Conservation (phyloP, 2,888 invertebrate species). For the Ormyrus thymus region DNA sequence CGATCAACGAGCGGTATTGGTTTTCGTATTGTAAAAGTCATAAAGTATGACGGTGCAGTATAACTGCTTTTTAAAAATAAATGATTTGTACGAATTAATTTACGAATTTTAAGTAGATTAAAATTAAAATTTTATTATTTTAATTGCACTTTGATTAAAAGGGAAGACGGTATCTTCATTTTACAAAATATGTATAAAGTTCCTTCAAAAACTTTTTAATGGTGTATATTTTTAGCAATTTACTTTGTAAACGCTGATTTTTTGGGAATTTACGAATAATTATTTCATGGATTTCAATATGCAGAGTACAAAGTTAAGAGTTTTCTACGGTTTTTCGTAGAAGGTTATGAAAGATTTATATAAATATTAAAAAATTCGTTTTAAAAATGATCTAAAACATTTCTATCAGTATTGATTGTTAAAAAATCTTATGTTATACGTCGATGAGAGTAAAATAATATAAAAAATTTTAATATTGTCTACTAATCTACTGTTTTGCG, state of each 20-base stretch:
- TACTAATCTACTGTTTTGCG: slow-evolving; percentile 46
- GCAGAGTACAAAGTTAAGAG: slow-evolving; percentile 34
- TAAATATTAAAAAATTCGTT: slow-evolving; percentile 21
- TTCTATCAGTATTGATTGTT: slow-evolving; percentile 41
- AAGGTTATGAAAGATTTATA: slow-evolving; percentile 17
- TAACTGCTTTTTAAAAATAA: slow-evolving; percentile 40
- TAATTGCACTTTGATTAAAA: slow-evolving; percentile 53
- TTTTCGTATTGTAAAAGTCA: slow-evolving; percentile 34
- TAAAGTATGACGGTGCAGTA: background rate
- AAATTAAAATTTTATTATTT: slow-evolving; percentile 40
- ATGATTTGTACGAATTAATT: slow-evolving; percentile 36
- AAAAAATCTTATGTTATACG: slow-evolving; percentile 46
- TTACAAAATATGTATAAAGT: slow-evolving; percentile 38
- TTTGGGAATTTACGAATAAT: slow-evolving; percentile 19
- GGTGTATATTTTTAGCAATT: slow-evolving; percentile 33
- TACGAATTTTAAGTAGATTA: slow-evolving; percentile 23
- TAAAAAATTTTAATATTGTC: slow-evolving; percentile 41
- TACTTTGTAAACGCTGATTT: slow-evolving; percentile 30
- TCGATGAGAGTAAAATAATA: slow-evolving; percentile 46
- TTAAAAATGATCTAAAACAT: slow-evolving; percentile 37
- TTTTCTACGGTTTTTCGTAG: slow-evolving; percentile 8
- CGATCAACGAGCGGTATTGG: slow-evolving; percentile 52
- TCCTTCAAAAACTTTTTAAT: slow-evolving; percentile 34
- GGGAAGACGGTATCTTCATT: slow-evolving; percentile 36
- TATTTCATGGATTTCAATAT: slow-evolving; percentile 35